Percentiles rank a stretch among this genome's conserved stretches.
phyloP scores from a whole-genome alignment of 2,113 vertebrate species.

The Mesoclemmys tuberculata region DNA sequence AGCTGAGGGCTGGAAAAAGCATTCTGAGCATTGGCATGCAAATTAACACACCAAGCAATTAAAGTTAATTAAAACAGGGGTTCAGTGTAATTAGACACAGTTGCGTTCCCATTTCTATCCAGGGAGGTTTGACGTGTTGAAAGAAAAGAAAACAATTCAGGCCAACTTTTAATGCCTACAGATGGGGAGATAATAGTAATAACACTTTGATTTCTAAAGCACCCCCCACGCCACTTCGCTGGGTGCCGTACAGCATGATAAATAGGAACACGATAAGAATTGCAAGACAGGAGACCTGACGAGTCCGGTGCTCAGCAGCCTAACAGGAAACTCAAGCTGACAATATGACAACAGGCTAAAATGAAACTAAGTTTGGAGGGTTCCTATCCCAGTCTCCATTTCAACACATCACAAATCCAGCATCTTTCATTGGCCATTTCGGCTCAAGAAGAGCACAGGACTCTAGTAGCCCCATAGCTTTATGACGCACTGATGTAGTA shows the following conservation, averaged over 20 bases:
- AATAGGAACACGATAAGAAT: neutral
- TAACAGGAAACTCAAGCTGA: neutral
- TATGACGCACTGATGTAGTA: rapidly evolving
- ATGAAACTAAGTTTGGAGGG: neutral
- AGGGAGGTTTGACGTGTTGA: conserved; percentile 65
- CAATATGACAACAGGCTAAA: neutral
- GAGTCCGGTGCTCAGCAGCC: neutral
- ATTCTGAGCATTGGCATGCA: conserved; percentile 78
- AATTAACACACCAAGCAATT: conserved; percentile 80
- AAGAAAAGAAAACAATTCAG: conserved; percentile 72
- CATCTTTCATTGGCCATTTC: neutral
- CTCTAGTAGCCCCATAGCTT: neutral
- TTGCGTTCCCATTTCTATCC: conserved; percentile 79
- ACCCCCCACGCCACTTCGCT: neutral
- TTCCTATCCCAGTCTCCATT: neutral
- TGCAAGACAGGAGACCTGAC: neutral
- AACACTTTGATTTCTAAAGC: conserved; percentile 1
- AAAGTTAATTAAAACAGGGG: conserved; percentile 82
- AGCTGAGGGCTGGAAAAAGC: conserved; percentile 68
- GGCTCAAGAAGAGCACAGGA: neutral
- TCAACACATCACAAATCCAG: neutral
- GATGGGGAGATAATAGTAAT: conserved; percentile 50
- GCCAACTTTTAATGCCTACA: conserved; percentile 56
- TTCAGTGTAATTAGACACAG: conserved; percentile 81
- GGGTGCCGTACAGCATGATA: neutral